These are phyloP conservation scores for Philotrypesis tridentata DNA, from an alignment of 1,140 invertebrate species.

Conservation along the genomic window DNA sequence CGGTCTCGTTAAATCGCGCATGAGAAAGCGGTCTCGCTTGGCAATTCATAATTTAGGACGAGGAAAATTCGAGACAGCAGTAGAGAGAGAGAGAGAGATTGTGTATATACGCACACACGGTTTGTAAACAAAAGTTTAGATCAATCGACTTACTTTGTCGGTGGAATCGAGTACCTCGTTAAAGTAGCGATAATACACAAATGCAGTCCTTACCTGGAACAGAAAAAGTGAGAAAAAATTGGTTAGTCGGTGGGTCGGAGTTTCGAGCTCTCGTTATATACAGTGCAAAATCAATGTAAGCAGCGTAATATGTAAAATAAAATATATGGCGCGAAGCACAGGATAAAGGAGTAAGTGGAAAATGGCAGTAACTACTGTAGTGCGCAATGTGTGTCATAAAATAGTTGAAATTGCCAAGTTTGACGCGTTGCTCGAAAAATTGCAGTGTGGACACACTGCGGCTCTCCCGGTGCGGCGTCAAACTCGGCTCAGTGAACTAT, in stretches of 20 bases:
- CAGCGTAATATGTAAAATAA: conserved; percentile 41
- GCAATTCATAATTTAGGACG: conserved; percentile 27
- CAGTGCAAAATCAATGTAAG: conserved; percentile 37
- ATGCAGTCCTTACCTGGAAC: conserved; percentile 67
- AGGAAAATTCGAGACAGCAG: not conserved
- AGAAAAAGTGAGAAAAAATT: conserved; percentile 52
- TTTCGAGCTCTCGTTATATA: not conserved
- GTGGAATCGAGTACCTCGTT: conserved; percentile 42
- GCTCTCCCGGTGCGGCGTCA: not conserved
- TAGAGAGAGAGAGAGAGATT: too few relatives aligned
- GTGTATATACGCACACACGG: too few relatives aligned
- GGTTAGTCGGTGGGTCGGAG: not conserved
- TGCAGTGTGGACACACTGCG: too few relatives aligned
- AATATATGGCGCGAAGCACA: conserved; percentile 22
- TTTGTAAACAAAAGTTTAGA: conserved; percentile 14
- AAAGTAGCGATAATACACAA: not conserved
- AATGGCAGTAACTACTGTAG: not conserved
- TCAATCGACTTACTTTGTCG: conserved; percentile 36
- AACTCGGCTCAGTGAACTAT: conserved; percentile 12
- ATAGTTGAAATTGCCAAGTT: conserved; percentile 19
- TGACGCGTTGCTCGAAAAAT: not conserved
- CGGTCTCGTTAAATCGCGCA: conserved; percentile 23
- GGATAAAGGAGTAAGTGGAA: conserved; percentile 27
- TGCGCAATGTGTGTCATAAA: conserved; percentile 5
- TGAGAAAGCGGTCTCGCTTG: not conserved